phyloP scores from a whole-genome alignment of 2,888 invertebrate species.

The Scrobipalpa atriplicella region DNA sequence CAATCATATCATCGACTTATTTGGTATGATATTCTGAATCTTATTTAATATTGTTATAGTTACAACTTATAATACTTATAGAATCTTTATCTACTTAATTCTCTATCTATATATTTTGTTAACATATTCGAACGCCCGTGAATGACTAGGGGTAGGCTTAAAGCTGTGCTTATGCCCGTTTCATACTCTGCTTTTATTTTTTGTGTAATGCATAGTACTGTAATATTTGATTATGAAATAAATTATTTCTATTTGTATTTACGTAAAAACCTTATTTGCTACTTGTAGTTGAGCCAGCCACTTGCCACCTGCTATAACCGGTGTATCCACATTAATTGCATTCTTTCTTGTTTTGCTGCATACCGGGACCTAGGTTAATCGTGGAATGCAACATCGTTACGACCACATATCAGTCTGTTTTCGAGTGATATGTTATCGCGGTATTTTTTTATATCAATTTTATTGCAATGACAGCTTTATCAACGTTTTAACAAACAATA shows the following conservation, averaged over 20 bases:
- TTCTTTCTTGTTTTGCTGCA: background rate
- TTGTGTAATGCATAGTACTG: too few species aligned
- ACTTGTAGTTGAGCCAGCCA: background rate
- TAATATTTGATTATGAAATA: too few species aligned
- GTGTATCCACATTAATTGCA: slow-evolving; percentile 12
- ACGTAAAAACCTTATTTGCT: background rate
- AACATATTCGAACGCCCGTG: too few species aligned
- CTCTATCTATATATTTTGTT: too few species aligned
- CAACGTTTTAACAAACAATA: background rate
- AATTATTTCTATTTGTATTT: too few species aligned
- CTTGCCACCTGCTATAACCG: background rate
- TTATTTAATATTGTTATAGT: too few species aligned
- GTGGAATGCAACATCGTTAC: background rate
- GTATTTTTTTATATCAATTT: background rate
- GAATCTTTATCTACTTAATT: too few species aligned
- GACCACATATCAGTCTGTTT: slow-evolving; percentile 13
- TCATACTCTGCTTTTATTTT: too few species aligned
- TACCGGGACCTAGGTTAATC: slow-evolving; percentile 22
- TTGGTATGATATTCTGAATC: too few species aligned
- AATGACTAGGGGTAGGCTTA: too few species aligned
- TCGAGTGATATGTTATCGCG: background rate
- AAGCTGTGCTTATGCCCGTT: too few species aligned
- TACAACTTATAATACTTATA: too few species aligned
- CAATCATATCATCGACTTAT: background rate
- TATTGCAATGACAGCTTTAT: slow-evolving; percentile 4